These are phyloP conservation scores for Drosophila dives DNA, from an alignment of 2,888 invertebrate genomes.

Conservation along the genomic window DNA sequence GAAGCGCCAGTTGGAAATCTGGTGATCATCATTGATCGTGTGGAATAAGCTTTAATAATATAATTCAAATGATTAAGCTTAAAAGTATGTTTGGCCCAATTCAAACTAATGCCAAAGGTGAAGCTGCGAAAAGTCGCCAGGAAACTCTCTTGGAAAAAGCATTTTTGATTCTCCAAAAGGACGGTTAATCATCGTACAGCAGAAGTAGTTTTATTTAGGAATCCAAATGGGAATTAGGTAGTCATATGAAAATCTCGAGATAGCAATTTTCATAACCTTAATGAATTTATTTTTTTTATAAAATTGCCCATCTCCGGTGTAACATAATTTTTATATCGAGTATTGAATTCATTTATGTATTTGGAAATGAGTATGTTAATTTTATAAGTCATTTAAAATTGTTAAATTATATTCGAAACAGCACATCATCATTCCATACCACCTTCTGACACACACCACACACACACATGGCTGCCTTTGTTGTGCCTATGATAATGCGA, in stretches of 20 bases:
- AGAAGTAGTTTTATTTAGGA: slow-evolving; percentile 94
- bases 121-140: slow-evolving; percentile 88
- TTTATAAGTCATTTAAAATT: not conserved
- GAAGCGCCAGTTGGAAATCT: slow-evolving; percentile 92
- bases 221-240: slow-evolving; percentile 94
- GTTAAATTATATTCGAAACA: not conserved
- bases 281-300: not conserved
- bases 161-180: not conserved
- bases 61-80: slow-evolving; percentile 94
- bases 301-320: not conserved
- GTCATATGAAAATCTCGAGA: no score
- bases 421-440: not conserved
- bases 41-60: not conserved
- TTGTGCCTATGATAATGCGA: slow-evolving; percentile 32
- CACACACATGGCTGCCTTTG: slow-evolving; percentile 1
- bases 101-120: slow-evolving; percentile 92
- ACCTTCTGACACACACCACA: not conserved
- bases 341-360: not conserved
- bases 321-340: not conserved
- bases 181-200: slow-evolving; percentile 88
- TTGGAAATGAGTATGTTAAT: not conserved
- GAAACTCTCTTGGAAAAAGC: not conserved
- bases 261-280: not conserved
- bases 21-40: slow-evolving; percentile 90
- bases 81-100: slow-evolving; percentile 92